Base-by-base conservation (phyloP, 2,888 invertebrate genomes). In the Drosophila borborema region DNA sequence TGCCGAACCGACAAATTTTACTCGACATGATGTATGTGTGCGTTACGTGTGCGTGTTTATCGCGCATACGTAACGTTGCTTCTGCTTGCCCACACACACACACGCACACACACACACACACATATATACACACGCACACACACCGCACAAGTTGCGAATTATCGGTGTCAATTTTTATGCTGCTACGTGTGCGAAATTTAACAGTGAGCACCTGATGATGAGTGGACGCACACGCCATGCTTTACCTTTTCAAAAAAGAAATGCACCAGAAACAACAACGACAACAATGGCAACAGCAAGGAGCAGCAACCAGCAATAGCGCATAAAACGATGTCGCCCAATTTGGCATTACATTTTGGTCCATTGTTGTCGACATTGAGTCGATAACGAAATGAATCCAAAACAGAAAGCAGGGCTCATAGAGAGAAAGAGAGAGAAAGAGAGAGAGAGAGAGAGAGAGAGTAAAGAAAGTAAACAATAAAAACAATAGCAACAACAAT, bases 91-190 rank as follows among this genome's bases (percentile, higher is more conserved):
- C 59, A 10, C 46, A 45, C 38, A 56, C 48, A 60, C 43, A 53
- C 55, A 68, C 53, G 62, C 18, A 23, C 36, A 36, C 63, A 10
- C 46, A 45, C 38, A 59, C 48, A 56, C 43, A 53, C 55, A 68
- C 53, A 64, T n/a, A 64, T 20, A 49, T 55, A 10, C 46, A 45
- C 55, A 68, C 53, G 62, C 18, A 23, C 36, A 36, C 63, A 10
- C 43, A 45, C 38, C 53, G 62, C 18, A 28, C 36, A 40, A 61
- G 18, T 74, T 78, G 64, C 82, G 88, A 89, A 91, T 83, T 82
- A 83, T 90, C 80, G 78, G 84, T 83, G 83, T 79, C 89, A 89
- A 91, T 85, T 91, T 91, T 91, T 91, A 90, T 91, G 85, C 75
- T 82, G 77, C 89, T 86, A 90, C 90, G 91, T 91, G 91, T 90